Base-by-base conservation (phyloP, 1,140 invertebrate genomes). In the Drosophila burlai region DNA sequence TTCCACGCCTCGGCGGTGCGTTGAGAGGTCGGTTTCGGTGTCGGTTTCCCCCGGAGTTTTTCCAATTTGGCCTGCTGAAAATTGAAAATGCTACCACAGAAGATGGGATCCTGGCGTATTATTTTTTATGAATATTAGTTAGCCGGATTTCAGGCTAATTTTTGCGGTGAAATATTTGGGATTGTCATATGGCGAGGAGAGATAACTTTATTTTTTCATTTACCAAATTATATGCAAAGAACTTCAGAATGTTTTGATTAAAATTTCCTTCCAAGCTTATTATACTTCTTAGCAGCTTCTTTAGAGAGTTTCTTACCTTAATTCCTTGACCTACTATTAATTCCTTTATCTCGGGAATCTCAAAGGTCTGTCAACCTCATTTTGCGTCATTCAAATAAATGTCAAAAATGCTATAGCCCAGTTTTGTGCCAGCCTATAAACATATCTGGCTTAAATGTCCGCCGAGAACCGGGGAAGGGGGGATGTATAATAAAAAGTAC, bases 81-180 rank as follows among this genome's bases (percentile, higher is more conserved):
- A 69, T 81, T 64, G 60, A 78, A 63, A 73, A 60, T 52, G 36
- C 43, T 36, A 42, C 64, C 64, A 52, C 49, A 52, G 49, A 31
- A 31, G 31, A 46, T 24, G 34, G 43, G 43, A 47, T 31, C 4
- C 54, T 38, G 36, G 45, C 21, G 13, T 69, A 52, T 78, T 78
- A 80, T 57, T 63, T 83, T 80, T 80, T 84, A 77, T 84, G 75
- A 84, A 76, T 73, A 66, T 80, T 63, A 76, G 78, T 83, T 81
- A 46, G 50, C 49, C 49, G 47, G 59, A 45, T 66, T 71, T 46
- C 31, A 21, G 58, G 47, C 66, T 75, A 81, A 77, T 81, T 77
- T 82, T 55, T n/a, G 40, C 15, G 36, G 16, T 31, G 24, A 58
- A 55, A 73, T 77, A 54, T 59, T 47, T 42, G 40, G 36, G 38